Conservation (phyloP, 2,888 invertebrate genomes). For the Pachydiplax longipennis region DNA sequence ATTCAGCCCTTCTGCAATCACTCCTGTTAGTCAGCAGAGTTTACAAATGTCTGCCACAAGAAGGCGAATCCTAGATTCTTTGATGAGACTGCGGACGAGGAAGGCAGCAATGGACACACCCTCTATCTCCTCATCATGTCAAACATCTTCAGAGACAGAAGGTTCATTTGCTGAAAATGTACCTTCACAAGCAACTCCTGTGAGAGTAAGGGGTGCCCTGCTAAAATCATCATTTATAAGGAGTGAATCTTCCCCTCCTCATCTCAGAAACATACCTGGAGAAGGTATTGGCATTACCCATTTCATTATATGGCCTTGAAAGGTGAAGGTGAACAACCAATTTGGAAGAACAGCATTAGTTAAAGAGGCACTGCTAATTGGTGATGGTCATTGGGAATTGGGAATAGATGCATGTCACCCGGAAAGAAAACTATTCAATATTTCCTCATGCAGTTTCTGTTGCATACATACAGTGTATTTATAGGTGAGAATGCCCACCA, state of each 20-base stretch:
- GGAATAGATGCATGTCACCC: not conserved
- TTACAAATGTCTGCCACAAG: slow-evolving; percentile 40
- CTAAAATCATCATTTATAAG: slow-evolving; percentile 30
- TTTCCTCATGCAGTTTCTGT: too few relatives aligned
- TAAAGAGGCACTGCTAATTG: not conserved
- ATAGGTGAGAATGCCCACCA: too few relatives aligned
- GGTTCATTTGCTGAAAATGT: not conserved
- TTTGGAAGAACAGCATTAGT: not conserved
- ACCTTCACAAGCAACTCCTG: not conserved
- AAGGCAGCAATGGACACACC: not conserved
- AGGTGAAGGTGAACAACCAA: slow-evolving; percentile 14
- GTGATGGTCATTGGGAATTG: not conserved
- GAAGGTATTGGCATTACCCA: slow-evolving; percentile 21
- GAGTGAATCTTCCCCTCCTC: slow-evolving; percentile 19
- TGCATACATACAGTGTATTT: too few relatives aligned
- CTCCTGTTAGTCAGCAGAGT: not conserved
- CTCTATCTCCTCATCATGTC: not conserved
- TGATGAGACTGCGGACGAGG: not conserved
- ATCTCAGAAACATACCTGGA: not conserved
- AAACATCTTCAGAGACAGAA: not conserved
- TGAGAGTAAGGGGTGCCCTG: slow-evolving; percentile 35
- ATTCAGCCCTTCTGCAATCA: not conserved
- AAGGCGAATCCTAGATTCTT: slow-evolving; percentile 21
- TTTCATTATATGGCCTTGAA: slow-evolving; percentile 27
- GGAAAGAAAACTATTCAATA: not conserved